phyloP scores from a whole-genome alignment of 1,140 invertebrate species.

The Achroia grisella region DNA sequence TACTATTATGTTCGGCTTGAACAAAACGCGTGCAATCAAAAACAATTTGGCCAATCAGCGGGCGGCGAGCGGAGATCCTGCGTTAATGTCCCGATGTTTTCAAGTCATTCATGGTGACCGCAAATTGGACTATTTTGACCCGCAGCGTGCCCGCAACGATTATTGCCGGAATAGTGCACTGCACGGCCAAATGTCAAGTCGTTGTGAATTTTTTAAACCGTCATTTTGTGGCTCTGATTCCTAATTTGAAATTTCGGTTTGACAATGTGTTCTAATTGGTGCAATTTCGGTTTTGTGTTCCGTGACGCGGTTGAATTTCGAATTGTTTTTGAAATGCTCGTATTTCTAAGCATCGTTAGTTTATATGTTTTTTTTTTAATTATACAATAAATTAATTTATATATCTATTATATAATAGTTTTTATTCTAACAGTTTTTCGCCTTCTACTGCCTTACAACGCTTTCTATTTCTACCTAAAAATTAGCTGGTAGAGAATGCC shows the following conservation, averaged over 20 bases:
- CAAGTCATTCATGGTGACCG: constrained; percentile 28
- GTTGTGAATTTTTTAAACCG: constrained; percentile 29
- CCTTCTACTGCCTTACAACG: too few relatives aligned
- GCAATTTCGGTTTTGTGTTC: constrained; percentile 6
- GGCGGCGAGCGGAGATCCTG: constrained; percentile 27
- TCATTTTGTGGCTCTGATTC: constrained; percentile 2
- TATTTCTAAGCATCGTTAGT: too few relatives aligned
- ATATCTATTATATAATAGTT: too few relatives aligned
- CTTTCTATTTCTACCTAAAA: too few relatives aligned
- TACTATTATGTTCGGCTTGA: constrained; percentile 9
- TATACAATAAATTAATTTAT: too few relatives aligned
- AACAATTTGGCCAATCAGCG: constrained; percentile 45
- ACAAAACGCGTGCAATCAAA: constrained; percentile 34
- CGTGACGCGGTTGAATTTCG: not conserved
- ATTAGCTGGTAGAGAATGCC: too few relatives aligned
- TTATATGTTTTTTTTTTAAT: too few relatives aligned
- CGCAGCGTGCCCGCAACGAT: constrained; percentile 17
- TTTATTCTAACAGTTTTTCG: too few relatives aligned
- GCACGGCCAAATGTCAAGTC: constrained; percentile 48
- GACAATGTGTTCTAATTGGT: constrained; percentile 48
- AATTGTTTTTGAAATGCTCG: too few relatives aligned
- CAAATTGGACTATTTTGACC: constrained; percentile 45
- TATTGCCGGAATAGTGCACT: constrained; percentile 16
- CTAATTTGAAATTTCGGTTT: constrained; percentile 10
- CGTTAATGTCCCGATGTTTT: constrained; percentile 40